These are phyloP conservation scores for Colletes collaris DNA, from an alignment of 2,888 invertebrate species.

Conservation along the genomic window DNA sequence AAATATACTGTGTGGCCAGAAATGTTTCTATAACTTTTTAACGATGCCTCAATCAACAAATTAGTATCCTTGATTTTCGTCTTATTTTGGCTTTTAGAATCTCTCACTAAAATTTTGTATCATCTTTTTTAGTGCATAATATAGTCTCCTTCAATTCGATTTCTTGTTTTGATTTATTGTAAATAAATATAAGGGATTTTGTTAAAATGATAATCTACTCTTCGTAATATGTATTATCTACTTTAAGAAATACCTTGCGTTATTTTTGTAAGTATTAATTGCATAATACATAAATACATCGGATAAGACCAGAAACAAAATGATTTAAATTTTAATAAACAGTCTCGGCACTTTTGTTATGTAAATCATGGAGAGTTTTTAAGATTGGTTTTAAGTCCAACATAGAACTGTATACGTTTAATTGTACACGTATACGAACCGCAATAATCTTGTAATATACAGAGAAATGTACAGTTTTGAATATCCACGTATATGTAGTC, in stretches of 20 bases:
- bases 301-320: background rate
- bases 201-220: background rate
- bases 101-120: background rate
- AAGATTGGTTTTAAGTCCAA: background rate
- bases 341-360: background rate
- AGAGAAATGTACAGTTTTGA: slow-evolving; percentile 38
- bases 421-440: slow-evolving; percentile 16
- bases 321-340: background rate
- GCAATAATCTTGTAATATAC: slow-evolving; percentile 41
- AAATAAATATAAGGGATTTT: slow-evolving; percentile 12
- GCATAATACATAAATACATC: background rate
- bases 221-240: background rate
- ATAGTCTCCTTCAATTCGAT: background rate
- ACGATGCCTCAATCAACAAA: too few species aligned
- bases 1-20: too few species aligned
- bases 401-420: background rate
- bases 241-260: background rate
- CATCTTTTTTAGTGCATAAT: slow-evolving; percentile 2
- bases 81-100: too few species aligned
- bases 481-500: slow-evolving; percentile 43
- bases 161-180: slow-evolving; percentile 7
- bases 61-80: too few species aligned
- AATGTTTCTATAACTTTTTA: too few species aligned
- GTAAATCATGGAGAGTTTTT: background rate
- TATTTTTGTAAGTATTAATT: slow-evolving; percentile 3